Evolutionary conservation across 2,888 invertebrate genomes (phyloP).

Genomic region (Drosophila rubida): DNA sequence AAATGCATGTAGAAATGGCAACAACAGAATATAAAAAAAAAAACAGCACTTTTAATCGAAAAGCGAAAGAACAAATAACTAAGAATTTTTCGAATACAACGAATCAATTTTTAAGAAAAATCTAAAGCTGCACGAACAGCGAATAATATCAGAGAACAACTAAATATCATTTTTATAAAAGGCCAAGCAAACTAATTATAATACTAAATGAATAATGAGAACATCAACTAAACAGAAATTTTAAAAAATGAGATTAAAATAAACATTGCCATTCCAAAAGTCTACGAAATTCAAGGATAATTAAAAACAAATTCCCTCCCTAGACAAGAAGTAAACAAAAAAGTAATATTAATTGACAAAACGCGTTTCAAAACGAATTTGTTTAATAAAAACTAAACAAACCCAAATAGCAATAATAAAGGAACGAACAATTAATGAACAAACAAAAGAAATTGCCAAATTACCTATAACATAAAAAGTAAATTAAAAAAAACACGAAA

Average conservation of each 20-base stretch:
- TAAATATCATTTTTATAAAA: conserved; percentile 17
- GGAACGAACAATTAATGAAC: conserved; percentile 46
- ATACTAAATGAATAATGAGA: conserved; percentile 1
- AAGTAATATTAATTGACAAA: conserved; percentile 52
- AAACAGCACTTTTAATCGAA: conserved; percentile 13
- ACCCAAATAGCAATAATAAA: conserved; percentile 54
- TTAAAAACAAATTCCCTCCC: conserved; percentile 65
- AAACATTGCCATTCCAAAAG: conserved; percentile 38
- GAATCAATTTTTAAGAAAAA: conserved; percentile 75
- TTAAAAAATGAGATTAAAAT: conserved; percentile 24
- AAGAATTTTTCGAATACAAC: conserved; percentile 81
- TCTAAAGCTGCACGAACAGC: conserved; percentile 29
- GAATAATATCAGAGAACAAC: conserved; percentile 12
- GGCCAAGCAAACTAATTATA: conserved; percentile 14
- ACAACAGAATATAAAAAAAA: conserved; percentile 13
- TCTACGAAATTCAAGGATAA: conserved; percentile 26
- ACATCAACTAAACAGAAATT: conserved; percentile 2
- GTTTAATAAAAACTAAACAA: conserved; percentile 52
- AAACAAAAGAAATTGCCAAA: conserved; percentile 60
- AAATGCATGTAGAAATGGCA: conserved; percentile 35
- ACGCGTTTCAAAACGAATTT: conserved; percentile 75
- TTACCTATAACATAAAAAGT: conserved; percentile 38
- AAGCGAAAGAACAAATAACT: conserved; percentile 21
- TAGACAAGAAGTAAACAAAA: conserved; percentile 40
- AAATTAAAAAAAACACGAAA: background rate